Percentiles rank a stretch among this genome's conserved stretches.
These are phyloP conservation scores for Alcis repandata DNA, from an alignment of 2,888 invertebrate genomes.

Conservation along the genomic window DNA sequence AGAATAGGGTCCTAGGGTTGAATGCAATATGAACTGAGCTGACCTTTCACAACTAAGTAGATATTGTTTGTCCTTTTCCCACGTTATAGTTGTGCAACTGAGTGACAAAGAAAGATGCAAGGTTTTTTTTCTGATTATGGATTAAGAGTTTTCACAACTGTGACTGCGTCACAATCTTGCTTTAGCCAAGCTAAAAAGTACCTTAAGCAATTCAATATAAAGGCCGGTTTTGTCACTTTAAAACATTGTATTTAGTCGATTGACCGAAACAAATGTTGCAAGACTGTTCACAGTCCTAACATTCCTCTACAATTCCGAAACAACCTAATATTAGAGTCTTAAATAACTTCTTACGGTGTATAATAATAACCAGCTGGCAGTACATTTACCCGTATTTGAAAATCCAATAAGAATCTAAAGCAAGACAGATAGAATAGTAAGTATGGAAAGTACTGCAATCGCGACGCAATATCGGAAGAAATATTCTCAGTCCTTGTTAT, in stretches of 20 bases:
- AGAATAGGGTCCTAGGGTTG: constrained; percentile 36
- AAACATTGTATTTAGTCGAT: too few species aligned
- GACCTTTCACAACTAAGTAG: constrained; percentile 28
- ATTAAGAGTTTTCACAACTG: too few species aligned
- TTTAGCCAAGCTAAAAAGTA: too few species aligned
- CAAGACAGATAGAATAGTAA: constrained; percentile 16
- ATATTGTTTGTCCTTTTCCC: constrained; percentile 4
- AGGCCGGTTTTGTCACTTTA: too few species aligned
- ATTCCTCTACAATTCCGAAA: neutral
- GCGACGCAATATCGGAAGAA: constrained; percentile 2
- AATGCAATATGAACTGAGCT: constrained; percentile 36
- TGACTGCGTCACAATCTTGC: too few species aligned
- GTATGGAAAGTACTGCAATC: constrained; percentile 17
- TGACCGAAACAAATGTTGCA: too few species aligned
- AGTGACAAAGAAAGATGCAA: constrained; percentile 24
- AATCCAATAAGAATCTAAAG: constrained; percentile 21
- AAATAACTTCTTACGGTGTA: neutral
- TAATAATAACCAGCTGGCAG: constrained; percentile 5
- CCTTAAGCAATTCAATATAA: too few species aligned
- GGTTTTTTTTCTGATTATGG: neutral
- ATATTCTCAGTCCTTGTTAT: constrained; percentile 5
- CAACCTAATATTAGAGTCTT: neutral
- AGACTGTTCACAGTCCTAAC: neutral
- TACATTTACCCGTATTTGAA: constrained; percentile 10
- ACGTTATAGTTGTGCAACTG: neutral